Evolutionary conservation across 2,113 vertebrate genomes (phyloP), one percentile per base, ranked within the genome.

Genomic region (Ahaetulla prasina): DNA sequence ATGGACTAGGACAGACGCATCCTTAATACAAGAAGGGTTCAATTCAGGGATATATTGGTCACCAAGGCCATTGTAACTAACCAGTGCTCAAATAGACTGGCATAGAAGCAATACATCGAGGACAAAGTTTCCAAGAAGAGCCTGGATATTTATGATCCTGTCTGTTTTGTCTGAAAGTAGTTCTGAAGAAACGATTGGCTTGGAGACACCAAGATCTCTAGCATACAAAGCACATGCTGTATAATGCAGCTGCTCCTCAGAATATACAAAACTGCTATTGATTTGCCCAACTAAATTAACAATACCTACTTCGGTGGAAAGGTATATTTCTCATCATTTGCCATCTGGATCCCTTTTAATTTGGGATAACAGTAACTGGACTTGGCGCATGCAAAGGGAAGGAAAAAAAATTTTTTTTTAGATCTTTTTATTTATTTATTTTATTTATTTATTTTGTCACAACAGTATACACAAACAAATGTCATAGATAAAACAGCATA

Each of bases 1-100:
- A 35, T 54, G 30, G 47, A 68, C 50, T 30, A 52, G n/a, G 23
- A 80, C 89, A 43, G 27, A 87, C 93, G 49, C 22, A 89, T 9
- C 60, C 74, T 53, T 84, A 92, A 27, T 91, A 45, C 3, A 87
- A 94, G 92, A 94, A 90, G 52, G 8, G 16, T 91, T 93, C 0
- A 8, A 3, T 52, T 35, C 89, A 88, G 88, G 25, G 89, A 55
- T 11, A 50, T 27, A 49, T 50, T 16, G 80, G 68, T 4, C n/a
- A 45, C 43, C 14, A 45, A 0, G 85, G 55, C 30, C 23, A 52
- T 35, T 12, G 2, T 10, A 23, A n/a, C n/a, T 52, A 23, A 50
- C 54, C 45, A 35, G 35, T 10, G 3, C 18, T 16, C 39, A 80
- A 45, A 54, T 45, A 87, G 52, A 20, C 50, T 47, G 53, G 43